Conservation (phyloP, 2,113 vertebrate species). For the Seriola aureovittata region DNA sequence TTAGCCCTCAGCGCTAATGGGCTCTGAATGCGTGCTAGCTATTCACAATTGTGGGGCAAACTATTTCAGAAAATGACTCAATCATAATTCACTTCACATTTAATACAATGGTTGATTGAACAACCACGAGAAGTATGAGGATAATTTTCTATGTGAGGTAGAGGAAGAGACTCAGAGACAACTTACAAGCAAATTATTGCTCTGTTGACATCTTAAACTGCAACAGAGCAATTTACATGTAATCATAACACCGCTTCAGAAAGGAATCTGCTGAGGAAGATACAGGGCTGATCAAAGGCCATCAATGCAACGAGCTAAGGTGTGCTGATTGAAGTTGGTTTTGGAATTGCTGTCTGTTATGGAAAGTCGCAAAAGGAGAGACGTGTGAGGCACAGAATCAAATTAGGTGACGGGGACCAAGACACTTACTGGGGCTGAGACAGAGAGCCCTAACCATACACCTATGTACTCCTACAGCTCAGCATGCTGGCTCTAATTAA, state of each 20-base stretch:
- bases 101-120: conserved; percentile 13
- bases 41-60: background rate
- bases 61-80: conserved; percentile 5
- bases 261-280: conserved; percentile 32
- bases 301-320: conserved; percentile 16
- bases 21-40: background rate
- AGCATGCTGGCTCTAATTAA: conserved; percentile 56
- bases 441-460: conserved; percentile 34
- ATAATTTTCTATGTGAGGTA: conserved; percentile 15
- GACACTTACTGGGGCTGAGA: conserved; percentile 22
- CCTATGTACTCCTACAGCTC: conserved; percentile 40
- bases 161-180: conserved; percentile 1
- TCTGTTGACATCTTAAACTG: conserved; percentile 31
- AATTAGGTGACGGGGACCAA: conserved; percentile 16
- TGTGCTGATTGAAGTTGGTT: conserved; percentile 20
- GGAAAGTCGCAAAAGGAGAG: conserved; percentile 36
- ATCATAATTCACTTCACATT: conserved; percentile 6
- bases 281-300: conserved; percentile 31
- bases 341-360: background rate
- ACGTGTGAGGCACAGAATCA: conserved; percentile 20
- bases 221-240: conserved; percentile 39
- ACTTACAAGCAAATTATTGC: conserved; percentile 11
- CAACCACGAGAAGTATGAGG: conserved; percentile 5
- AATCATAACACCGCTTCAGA: conserved; percentile 13
- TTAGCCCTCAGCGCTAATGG: background rate